A percentile compares a stretch with the other conserved stretches of the same genome.
Conservation (phyloP, 1,140 invertebrate genomes). For the Centruroides vittatus region DNA sequence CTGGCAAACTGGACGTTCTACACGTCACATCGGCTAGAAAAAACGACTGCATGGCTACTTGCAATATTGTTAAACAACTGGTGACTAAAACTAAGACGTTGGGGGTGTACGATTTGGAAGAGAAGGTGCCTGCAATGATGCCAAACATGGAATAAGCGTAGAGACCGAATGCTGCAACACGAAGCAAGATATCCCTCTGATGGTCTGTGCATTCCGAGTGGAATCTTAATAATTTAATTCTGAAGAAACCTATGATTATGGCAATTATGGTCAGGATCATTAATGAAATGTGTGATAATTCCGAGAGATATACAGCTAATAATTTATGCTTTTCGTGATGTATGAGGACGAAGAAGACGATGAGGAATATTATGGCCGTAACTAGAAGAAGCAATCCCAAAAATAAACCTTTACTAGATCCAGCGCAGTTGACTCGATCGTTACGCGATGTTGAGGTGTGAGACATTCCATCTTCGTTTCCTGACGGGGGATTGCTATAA, state of each 20-base stretch:
- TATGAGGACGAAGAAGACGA: constrained; percentile 84
- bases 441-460: constrained; percentile 8
- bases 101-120: constrained; percentile 48
- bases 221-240: constrained; percentile 47
- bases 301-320: constrained; percentile 74
- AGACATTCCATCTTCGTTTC: constrained; percentile 7
- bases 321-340: constrained; percentile 32
- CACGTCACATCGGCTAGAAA: constrained; percentile 90
- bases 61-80: constrained; percentile 67
- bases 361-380: constrained; percentile 75
- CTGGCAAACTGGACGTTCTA: constrained; percentile 70
- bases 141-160: constrained; percentile 87
- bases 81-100: constrained; percentile 81
- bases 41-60: constrained; percentile 75
- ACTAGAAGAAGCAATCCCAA: constrained; percentile 75
- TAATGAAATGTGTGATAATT: constrained; percentile 76
- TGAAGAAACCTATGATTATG: constrained; percentile 76
- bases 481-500: not conserved
- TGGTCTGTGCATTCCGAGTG: constrained; percentile 28
- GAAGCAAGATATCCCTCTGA: constrained; percentile 74
- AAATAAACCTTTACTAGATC: constrained; percentile 77
- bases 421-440: constrained; percentile 52
- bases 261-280: constrained; percentile 75
- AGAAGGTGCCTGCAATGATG: constrained; percentile 69
- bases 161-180: constrained; percentile 79